Percentiles rank a stretch among this genome's conserved stretches.
Conservation (phyloP, 2,113 vertebrate genomes). For the Jaculus jaculus region DNA sequence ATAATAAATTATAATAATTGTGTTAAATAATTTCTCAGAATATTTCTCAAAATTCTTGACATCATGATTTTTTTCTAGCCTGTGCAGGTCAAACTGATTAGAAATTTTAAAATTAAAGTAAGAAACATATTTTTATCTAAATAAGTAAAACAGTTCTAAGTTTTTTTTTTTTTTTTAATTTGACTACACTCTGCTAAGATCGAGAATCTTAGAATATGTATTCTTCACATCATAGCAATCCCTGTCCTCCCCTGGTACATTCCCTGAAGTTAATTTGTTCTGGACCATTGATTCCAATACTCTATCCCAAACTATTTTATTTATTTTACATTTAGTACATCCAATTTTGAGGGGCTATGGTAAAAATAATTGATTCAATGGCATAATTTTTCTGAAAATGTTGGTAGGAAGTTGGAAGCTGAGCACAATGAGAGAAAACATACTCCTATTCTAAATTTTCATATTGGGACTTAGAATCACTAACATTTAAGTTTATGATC, state of each 20-base stretch:
- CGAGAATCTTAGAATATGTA: neutral
- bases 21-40: neutral
- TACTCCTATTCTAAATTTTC: neutral
- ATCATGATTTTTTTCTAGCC: neutral
- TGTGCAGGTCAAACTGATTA: neutral
- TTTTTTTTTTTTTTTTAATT: neutral
- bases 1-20: neutral
- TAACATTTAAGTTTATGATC: neutral
- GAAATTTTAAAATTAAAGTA: neutral
- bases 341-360: neutral
- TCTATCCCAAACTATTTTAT: neutral
- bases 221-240: neutral
- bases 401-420: neutral
- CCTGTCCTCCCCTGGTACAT: neutral
- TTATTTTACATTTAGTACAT: neutral
- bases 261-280: neutral
- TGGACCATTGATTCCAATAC: neutral
- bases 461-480: neutral
- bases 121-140: neutral
- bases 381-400: constrained; percentile 5
- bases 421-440: neutral
- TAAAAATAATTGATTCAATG: neutral
- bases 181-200: neutral
- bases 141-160: neutral
- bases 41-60: neutral